Conservation (phyloP, 2,113 vertebrate species). For the Balaeniceps rex region DNA sequence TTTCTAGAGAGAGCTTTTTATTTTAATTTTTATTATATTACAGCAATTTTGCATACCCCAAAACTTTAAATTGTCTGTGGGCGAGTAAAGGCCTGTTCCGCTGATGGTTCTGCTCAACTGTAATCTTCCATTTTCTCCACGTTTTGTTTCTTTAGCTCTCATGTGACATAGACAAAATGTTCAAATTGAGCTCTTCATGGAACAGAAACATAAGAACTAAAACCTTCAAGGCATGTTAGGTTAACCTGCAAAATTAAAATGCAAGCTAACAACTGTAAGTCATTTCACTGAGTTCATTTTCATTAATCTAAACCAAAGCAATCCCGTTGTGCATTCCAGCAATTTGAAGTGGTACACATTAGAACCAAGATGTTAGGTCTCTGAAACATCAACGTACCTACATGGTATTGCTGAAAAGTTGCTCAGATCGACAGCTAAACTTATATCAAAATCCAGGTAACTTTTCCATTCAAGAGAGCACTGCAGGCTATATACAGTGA, state of each 20-base stretch:
- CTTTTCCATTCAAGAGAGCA: not conserved
- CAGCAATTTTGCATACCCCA: not conserved
- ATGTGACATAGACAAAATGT: not conserved
- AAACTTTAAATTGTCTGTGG: not conserved
- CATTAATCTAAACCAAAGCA: constrained; percentile 2
- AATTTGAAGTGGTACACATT: not conserved
- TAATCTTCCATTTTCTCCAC: not conserved
- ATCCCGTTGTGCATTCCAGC: not conserved
- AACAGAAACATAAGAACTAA: not conserved
- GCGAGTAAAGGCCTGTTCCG: not conserved
- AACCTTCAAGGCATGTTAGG: not conserved
- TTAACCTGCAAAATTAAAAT: constrained; percentile 14
- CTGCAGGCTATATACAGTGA: not conserved
- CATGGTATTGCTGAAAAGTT: not conserved
- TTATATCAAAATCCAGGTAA: not conserved
- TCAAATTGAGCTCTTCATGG: not conserved
- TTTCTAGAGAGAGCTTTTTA: not conserved
- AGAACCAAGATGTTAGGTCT: not conserved
- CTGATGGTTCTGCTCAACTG: not conserved
- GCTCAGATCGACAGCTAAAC: not conserved
- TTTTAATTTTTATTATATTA: not conserved
- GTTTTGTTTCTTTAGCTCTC: not conserved
- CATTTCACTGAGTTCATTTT: not conserved
- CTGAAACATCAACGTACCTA: not conserved
- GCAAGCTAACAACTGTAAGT: not conserved